Conservation (phyloP, 1,140 invertebrate genomes). For the Gyrodactylus salaris region DNA sequence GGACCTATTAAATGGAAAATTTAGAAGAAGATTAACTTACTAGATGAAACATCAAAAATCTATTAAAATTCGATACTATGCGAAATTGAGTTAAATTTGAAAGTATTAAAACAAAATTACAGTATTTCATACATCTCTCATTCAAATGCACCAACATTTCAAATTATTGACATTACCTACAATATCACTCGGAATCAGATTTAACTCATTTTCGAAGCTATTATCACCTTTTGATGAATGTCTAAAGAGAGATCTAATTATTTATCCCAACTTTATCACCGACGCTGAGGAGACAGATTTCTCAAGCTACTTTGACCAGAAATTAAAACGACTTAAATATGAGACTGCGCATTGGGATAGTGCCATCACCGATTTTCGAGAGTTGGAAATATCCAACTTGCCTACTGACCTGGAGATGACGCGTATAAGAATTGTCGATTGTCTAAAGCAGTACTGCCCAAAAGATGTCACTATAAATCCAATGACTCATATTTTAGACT, state of each 20-base stretch:
- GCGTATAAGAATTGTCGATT: neutral
- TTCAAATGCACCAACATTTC: too few relatives aligned
- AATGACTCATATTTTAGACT: neutral
- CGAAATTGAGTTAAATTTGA: too few relatives aligned
- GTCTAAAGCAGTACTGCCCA: neutral
- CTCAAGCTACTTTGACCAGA: neutral
- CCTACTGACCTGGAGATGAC: neutral
- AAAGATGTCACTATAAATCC: neutral
- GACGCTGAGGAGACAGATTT: neutral
- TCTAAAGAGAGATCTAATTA: too few relatives aligned
- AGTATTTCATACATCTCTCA: too few relatives aligned
- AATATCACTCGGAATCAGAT: too few relatives aligned
- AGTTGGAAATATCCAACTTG: neutral
- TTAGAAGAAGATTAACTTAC: neutral
- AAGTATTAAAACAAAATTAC: too few relatives aligned
- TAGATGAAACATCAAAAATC: neutral
- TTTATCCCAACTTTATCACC: neutral
- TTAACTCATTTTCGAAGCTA: too few relatives aligned
- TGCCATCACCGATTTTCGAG: neutral
- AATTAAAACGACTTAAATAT: neutral
- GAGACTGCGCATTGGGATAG: neutral
- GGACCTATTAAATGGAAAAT: neutral
- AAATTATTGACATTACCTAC: too few relatives aligned
- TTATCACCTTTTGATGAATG: too few relatives aligned
- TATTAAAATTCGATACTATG: too few relatives aligned